phyloP scores from a whole-genome alignment of 2,113 vertebrate genomes.

The Danio rerio region DNA sequence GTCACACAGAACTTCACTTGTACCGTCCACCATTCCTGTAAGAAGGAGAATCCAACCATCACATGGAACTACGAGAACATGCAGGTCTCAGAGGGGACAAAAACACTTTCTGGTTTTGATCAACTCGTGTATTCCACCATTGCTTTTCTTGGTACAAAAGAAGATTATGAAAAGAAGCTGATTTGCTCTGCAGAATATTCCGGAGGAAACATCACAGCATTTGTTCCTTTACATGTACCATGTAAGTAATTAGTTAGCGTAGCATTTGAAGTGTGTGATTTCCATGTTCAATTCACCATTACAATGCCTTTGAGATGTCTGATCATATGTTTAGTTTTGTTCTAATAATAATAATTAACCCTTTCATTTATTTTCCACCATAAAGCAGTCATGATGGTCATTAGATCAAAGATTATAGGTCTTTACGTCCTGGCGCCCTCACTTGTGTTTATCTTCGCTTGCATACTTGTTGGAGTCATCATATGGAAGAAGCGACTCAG shows the following conservation, averaged over 20 bases:
- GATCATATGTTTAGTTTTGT: background rate
- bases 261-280: too few species aligned
- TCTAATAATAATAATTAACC: background rate
- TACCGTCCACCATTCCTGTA: too few species aligned
- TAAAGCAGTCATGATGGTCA: background rate
- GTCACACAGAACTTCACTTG: constrained; percentile 57
- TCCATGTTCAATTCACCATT: too few species aligned
- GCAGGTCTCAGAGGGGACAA: background rate
- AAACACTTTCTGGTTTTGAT: background rate
- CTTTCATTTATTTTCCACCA: background rate
- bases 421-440: constrained; percentile 13
- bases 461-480: background rate
- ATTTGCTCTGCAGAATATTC: too few species aligned
- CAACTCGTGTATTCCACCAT: background rate
- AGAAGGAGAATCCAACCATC: too few species aligned
- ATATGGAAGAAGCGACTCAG: constrained; percentile 56
- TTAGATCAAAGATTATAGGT: background rate
- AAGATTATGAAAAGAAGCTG: constrained; percentile 53
- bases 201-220: constrained; percentile 44
- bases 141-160: constrained; percentile 59
- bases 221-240: constrained; percentile 56
- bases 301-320: background rate
- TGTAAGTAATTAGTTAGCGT: constrained; percentile 44
- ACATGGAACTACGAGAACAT: too few species aligned
- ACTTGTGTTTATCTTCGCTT: constrained; percentile 40